Base-by-base conservation (phyloP, 2,888 invertebrate species). In the Ametastegia equiseti region DNA sequence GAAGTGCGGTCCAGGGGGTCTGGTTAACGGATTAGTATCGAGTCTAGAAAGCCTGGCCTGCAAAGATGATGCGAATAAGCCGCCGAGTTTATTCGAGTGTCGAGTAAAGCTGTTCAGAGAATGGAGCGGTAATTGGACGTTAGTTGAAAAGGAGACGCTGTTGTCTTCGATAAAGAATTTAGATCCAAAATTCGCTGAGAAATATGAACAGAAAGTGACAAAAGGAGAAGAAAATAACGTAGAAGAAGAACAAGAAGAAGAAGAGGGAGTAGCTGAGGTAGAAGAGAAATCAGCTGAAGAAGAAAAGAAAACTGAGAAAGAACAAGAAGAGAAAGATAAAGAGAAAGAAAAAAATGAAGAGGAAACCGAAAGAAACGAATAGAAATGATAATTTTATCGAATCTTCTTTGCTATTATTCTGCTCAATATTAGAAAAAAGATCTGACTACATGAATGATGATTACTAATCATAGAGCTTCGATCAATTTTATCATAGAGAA, bases 61-160 rank as follows among this genome's bases (percentile, higher is more conserved):
- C 86, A 93, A 94, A 84, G 95, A 96, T 86, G 90, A 91, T 57
- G 84, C 87, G 0, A 90, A 90, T 75, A 96, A 96, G 88, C 97
- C 96, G 39, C 96, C 96, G 92, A 96, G 95, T 88, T 92, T 97
- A 81, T 97, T 97, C 89, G 96, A 97, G 89, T 97, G 97, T 89
- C 94, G 97, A 84, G 96, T 97, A 88, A 97, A 97, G 92, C 92
- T 97, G 63, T 97, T 97, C 88, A 95, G 95, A 87, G 96, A 97
- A 92, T 97, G 97, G 97, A 95, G 95, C 87, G 94, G 95, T 19
- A 95, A 95, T 86, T 97, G 97, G 97, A 94, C 94, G 6, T 93
- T 94, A 65, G 95, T 95, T 83, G 95, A 96, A 84, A 95, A 95
- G 88, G 95, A 95, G 50, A 94, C 94, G 84, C 93, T 97, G 45